Base-by-base conservation (phyloP, 2,888 invertebrate genomes). In the Digitonthophagus gazella region DNA sequence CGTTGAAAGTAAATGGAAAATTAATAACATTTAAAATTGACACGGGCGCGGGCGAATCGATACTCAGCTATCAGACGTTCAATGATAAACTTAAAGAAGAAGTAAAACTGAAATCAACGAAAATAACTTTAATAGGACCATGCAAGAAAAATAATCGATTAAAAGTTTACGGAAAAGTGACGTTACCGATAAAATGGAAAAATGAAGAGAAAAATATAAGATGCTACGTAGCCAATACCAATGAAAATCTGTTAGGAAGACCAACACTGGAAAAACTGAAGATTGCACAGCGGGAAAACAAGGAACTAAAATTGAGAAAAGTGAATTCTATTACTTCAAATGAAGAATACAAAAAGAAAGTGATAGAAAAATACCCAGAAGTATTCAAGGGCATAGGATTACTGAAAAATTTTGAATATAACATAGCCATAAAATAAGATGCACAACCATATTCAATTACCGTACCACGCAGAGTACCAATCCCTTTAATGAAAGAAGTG, bases 401-500 rank as follows among this genome's bases (percentile, higher is more conserved):
- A 14, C 57, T 57, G 14, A 57, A 69, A 15, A 64, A 61, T n/a
- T 64, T 64, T 64, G 28, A 75, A 64, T 74, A 77, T 65, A 68
- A 58, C 8, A 77, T 79, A 4, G 65, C 74, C 66, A 18, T 80
- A 8, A 74, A 57, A 71, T 66, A 73, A 3, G 74, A 74, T 5
- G 76, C 77, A 11, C 63, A 61, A 61, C 78, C 80, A 3, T 76
- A 70, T 70, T 73, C 76, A 3, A 66, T 77, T 15, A 70, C 74
- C 6, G 69, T 75, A 6, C 79, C 79, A 6, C 71, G 80, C 65
- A 66, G 78, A 20, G 74, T 80, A 6, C 75, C 79, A 3, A 64
- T 81, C 16, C 78, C 80, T 1, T 64, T 79, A 15, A 58, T 77
- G 64, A 64, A 73, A 11, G 74, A 76, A 67, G 72, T 82, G 6